A percentile compares a stretch with the other conserved stretches of the same genome.
Evolutionary conservation across 2,888 invertebrate genomes (phyloP).

Genomic region (Sarcophaga rosellei): DNA sequence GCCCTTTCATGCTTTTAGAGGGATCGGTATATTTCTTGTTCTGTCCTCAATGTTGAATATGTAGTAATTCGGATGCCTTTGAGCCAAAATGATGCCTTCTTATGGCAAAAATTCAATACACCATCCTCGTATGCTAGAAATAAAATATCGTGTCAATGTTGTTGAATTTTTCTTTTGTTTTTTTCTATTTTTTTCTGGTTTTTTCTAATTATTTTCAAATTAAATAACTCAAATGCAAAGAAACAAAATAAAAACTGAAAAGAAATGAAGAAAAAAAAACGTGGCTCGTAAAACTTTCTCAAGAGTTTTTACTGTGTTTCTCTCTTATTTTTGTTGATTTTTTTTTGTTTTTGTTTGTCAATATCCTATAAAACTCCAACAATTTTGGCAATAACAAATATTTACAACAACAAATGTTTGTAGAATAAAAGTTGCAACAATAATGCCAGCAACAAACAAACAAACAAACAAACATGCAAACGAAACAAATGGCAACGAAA

Average conservation of each 20-base stretch:
- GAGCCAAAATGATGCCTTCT: too few species aligned
- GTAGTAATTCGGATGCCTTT: too few species aligned
- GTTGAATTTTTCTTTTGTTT: not conserved
- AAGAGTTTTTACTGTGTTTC: constrained; percentile 12
- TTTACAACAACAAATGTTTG: constrained; percentile 4
- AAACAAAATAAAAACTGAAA: not conserved
- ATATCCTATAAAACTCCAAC: constrained; percentile 12
- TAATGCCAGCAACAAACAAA: not conserved
- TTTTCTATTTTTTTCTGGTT: not conserved
- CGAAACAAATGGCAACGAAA: not conserved
- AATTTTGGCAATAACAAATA: constrained; percentile 19
- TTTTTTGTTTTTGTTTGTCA: constrained; percentile 10
- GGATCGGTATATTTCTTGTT: too few species aligned
- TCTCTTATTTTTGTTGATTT: not conserved
- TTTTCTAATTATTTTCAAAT: constrained; percentile 55
- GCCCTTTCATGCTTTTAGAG: too few species aligned
- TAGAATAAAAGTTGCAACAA: constrained; percentile 2
- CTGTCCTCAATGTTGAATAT: too few species aligned
- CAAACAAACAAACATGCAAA: not conserved
- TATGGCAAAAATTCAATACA: not conserved
- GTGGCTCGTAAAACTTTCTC: constrained; percentile 41
- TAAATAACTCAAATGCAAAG: constrained; percentile 47
- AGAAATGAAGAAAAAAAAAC: not conserved
- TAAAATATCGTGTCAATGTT: too few species aligned
- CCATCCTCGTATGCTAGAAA: not conserved